These are phyloP conservation scores for Gobiocypris rarus DNA, from an alignment of 2,113 vertebrate genomes.

Conservation along the genomic window DNA sequence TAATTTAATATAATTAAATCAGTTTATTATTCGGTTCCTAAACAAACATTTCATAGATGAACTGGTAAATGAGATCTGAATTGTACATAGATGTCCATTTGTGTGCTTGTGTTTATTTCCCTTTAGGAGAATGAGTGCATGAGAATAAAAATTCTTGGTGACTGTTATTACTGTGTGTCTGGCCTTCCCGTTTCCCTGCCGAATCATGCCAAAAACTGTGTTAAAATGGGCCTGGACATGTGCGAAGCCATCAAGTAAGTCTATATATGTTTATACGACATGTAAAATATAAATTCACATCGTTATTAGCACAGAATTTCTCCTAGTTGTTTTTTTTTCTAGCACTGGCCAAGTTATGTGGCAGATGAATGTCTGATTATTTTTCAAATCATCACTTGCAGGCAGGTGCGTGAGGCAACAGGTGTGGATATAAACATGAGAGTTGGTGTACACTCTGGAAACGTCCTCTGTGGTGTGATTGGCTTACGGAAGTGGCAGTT, in stretches of 20 bases:
- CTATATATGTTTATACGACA: neutral
- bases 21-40: neutral
- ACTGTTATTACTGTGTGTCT: conserved; percentile 98
- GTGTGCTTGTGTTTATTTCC: conserved; percentile 17
- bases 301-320: neutral
- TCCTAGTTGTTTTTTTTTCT: neutral
- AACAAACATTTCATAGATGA: neutral
- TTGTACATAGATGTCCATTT: neutral
- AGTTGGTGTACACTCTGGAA: conserved; percentile 96
- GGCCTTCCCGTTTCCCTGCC: conserved; percentile 95
- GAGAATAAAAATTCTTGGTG: conserved; percentile 98
- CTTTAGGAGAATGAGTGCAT: conserved; percentile 97
- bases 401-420: conserved; percentile 94
- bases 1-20: conserved; percentile 18
- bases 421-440: conserved; percentile 97
- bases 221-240: conserved; percentile 99
- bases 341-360: neutral
- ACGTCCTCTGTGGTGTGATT: conserved; percentile 95
- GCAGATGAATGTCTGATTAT: neutral
- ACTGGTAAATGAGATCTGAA: neutral
- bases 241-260: conserved; percentile 99
- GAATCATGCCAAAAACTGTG: conserved; percentile 94
- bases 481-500: conserved; percentile 98
- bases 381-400: conserved; percentile 59
- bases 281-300: neutral